These are phyloP conservation scores for Acanthurus lineatus DNA, from an alignment of 2,797 vertebrate genomes.

Conservation along the genomic window DNA sequence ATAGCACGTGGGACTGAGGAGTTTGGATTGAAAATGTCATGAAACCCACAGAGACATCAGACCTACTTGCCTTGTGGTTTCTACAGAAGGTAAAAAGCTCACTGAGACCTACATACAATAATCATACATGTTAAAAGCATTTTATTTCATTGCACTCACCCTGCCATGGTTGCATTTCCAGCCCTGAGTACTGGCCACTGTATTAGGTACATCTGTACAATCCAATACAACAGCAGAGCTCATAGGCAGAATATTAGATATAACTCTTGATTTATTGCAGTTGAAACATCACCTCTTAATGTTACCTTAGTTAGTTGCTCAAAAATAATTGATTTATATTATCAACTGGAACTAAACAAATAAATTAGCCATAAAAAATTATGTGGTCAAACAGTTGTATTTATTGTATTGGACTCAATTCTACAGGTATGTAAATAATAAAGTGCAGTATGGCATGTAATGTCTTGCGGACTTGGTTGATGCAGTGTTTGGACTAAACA, in stretches of 20 bases:
- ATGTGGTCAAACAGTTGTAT: not conserved
- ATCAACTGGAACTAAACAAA: not conserved
- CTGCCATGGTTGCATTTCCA: not conserved
- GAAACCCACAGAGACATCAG: constrained; percentile 5
- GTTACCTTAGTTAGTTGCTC: not conserved
- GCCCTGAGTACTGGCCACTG: not conserved
- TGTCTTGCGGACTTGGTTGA: too few relatives aligned
- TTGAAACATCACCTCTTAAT: not conserved
- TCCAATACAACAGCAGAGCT: too few relatives aligned
- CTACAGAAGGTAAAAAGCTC: not conserved
- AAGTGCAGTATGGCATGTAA: too few relatives aligned
- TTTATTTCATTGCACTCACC: not conserved
- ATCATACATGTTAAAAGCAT: constrained; percentile 1
- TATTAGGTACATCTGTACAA: too few relatives aligned
- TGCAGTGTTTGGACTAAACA: too few relatives aligned
- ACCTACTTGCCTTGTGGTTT: not conserved
- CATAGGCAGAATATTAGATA: not conserved
- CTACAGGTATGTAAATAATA: too few relatives aligned
- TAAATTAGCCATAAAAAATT: not conserved
- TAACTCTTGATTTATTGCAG: not conserved
- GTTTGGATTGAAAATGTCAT: constrained; percentile 10
- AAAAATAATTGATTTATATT: not conserved
- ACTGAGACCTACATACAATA: not conserved
- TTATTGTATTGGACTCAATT: not conserved
- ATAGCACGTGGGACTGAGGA: constrained; percentile 5